A percentile compares a stretch with the other conserved stretches of the same genome.
phyloP scores from a whole-genome alignment of 1,140 invertebrate species.

The Drosophila lini region DNA sequence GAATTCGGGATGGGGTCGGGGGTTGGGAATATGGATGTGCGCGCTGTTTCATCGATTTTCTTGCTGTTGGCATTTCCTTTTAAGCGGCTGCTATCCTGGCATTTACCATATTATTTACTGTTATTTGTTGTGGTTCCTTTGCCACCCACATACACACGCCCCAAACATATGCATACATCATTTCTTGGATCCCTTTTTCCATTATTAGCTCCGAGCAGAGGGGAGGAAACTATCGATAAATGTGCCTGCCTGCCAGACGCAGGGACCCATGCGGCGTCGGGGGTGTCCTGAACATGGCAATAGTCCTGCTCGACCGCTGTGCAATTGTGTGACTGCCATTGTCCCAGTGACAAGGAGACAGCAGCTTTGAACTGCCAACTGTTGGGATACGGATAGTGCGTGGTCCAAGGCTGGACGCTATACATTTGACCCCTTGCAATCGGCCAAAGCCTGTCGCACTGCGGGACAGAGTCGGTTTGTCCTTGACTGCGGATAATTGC shows the following conservation, averaged over 20 bases:
- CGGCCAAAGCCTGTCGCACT: slow-evolving; percentile 29
- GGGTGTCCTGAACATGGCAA: slow-evolving; percentile 37
- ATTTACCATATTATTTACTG: slow-evolving; percentile 71
- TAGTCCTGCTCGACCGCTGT: slow-evolving; percentile 46
- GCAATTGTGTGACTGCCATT: slow-evolving; percentile 31
- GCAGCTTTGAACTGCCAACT: slow-evolving; percentile 38
- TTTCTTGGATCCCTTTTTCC: slow-evolving; percentile 41
- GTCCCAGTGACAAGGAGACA: slow-evolving; percentile 32
- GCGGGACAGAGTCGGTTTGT: slow-evolving; percentile 10
- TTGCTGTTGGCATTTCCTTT: slow-evolving; percentile 40
- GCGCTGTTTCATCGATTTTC: slow-evolving; percentile 70
- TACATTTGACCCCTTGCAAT: slow-evolving; percentile 55
- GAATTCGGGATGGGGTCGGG: slow-evolving; percentile 2
- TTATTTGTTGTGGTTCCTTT: slow-evolving; percentile 64
- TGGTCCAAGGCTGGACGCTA: slow-evolving; percentile 37
- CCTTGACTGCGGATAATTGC: slow-evolving; percentile 33
- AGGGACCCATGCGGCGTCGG: slow-evolving; percentile 15
- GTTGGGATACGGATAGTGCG: slow-evolving; percentile 23
- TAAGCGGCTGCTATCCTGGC: slow-evolving; percentile 55
- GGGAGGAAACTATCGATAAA: slow-evolving; percentile 57
- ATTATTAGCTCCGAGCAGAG: slow-evolving; percentile 50
- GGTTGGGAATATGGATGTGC: slow-evolving; percentile 28
- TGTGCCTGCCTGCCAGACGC: slow-evolving; percentile 36
- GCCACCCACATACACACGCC: slow-evolving; percentile 14
- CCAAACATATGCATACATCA: slow-evolving; percentile 49